Conservation (phyloP, 2,888 invertebrate species). For the Pelosia muscerda region DNA sequence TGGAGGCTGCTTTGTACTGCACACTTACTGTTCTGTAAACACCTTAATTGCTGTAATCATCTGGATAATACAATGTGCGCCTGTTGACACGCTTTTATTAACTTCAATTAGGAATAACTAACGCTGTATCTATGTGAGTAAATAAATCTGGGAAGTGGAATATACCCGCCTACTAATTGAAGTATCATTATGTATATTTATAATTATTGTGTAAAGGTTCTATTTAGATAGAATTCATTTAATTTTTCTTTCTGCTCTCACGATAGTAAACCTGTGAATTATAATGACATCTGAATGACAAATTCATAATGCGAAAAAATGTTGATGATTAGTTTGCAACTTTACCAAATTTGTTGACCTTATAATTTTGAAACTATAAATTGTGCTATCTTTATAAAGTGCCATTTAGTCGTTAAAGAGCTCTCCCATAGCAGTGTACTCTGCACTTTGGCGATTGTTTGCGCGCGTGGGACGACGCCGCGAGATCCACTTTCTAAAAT, state of each 20-base stretch:
- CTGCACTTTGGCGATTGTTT: neutral
- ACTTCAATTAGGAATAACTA: neutral
- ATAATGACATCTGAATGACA: too few relatives aligned
- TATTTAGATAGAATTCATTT: too few relatives aligned
- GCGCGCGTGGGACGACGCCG: neutral
- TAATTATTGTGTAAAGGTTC: too few relatives aligned
- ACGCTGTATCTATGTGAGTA: neutral
- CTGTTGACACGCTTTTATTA: neutral
- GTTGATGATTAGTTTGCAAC: too few relatives aligned
- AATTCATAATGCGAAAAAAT: too few relatives aligned
- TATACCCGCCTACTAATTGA: neutral
- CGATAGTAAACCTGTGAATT: too few relatives aligned
- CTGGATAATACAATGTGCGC: neutral
- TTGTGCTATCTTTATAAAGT: too few relatives aligned
- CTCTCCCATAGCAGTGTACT: neutral
- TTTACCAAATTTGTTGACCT: too few relatives aligned
- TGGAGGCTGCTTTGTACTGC: too few relatives aligned
- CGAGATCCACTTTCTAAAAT: neutral
- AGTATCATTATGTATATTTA: too few relatives aligned
- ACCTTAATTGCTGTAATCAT: neutral
- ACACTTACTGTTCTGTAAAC: neutral
- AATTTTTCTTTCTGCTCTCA: too few relatives aligned
- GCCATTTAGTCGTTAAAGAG: neutral
- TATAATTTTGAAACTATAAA: too few relatives aligned
- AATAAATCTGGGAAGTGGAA: neutral